Percentiles rank a stretch among this genome's conserved stretches.
Evolutionary conservation across 2,888 invertebrate species (phyloP).

Genomic region (Panopea generosa): DNA sequence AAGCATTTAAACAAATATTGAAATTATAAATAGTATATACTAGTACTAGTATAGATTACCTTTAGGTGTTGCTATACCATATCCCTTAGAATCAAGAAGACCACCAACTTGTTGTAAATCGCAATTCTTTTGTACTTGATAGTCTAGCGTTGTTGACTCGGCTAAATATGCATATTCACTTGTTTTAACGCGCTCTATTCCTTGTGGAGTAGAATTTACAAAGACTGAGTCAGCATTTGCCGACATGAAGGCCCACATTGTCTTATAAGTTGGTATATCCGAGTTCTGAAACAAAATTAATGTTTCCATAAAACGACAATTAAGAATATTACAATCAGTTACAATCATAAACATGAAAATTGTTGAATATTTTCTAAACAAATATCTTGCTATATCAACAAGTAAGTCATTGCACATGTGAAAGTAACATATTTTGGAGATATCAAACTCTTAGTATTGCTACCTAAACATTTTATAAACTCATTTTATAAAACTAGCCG

Average conservation of each 20-base stretch:
- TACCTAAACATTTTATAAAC: too few species aligned
- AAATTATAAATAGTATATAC: too few species aligned
- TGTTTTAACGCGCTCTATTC: slow-evolving; percentile 92
- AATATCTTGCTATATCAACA: not conserved
- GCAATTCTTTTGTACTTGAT: slow-evolving; percentile 94
- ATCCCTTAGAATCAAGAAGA: slow-evolving; percentile 93
- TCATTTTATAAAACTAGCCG: too few species aligned
- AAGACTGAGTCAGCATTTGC: slow-evolving; percentile 91
- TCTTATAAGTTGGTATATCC: slow-evolving; percentile 91
- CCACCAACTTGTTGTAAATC: slow-evolving; percentile 99
- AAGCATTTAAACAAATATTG: not conserved
- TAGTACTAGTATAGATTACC: slow-evolving; percentile 86
- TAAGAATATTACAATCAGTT: too few species aligned
- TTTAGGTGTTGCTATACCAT: slow-evolving; percentile 98
- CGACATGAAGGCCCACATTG: slow-evolving; percentile 93
- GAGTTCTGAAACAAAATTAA: slow-evolving; percentile 89
- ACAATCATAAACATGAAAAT: too few species aligned
- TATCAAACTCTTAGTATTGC: too few species aligned
- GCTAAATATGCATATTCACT: slow-evolving; percentile 98
- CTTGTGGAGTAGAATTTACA: slow-evolving; percentile 95
- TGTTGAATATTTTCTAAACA: not conserved
- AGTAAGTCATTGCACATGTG: too few species aligned
- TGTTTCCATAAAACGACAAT: too few species aligned
- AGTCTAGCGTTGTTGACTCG: slow-evolving; percentile 99
- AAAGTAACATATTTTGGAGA: too few species aligned